Evolutionary conservation across 2,797 vertebrate genomes (phyloP), one percentile per base, ranked within the genome.

Genomic region (Lithobates sylvaticus): DNA sequence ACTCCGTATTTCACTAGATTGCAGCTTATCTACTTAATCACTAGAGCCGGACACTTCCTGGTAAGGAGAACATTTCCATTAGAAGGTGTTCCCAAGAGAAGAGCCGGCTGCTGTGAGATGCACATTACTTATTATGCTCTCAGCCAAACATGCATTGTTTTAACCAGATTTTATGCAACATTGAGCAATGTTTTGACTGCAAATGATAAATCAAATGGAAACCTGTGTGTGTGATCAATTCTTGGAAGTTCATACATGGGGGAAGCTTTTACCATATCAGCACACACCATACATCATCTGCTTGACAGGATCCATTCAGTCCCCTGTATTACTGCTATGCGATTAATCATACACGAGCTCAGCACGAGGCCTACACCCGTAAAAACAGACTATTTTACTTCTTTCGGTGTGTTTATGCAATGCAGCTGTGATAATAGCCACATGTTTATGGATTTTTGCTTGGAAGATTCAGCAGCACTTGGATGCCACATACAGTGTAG

Each of bases 101-200:
- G 84, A 39, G 58, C 89, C 89, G 6, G 5, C 36, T 79, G 10
- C 80, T 90, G 89, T 84, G 88, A 90, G 78, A 90, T 91, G 89
- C 71, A 75, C 88, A 88, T 90, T 92, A 91, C 91, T 91, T 93
- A 92, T 86, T 89, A 76, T 85, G 16, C 61, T 88, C 39, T 21
- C 34, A 90, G 72, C 69, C 78, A 89, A 88, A 89, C 34, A 73
- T 79, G 21, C 85, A 89, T 86, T 47, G n/a, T 89, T 89, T 89
- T 85, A 83, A 76, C 42, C 89, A 70, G 76, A 77, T 90, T 90
- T 91, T 90, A 80, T 91, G 89, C 88, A 90, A 83, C 0, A 0
- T 81, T 88, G 91, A 91, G 88, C 88, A 78, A 81, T 90, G 90
- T 91, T 78, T 76, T 91, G 90, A 90, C 88, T 91, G 72, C 84